Conservation (phyloP, 1,140 invertebrate species). For the Caerostris extrusa region DNA sequence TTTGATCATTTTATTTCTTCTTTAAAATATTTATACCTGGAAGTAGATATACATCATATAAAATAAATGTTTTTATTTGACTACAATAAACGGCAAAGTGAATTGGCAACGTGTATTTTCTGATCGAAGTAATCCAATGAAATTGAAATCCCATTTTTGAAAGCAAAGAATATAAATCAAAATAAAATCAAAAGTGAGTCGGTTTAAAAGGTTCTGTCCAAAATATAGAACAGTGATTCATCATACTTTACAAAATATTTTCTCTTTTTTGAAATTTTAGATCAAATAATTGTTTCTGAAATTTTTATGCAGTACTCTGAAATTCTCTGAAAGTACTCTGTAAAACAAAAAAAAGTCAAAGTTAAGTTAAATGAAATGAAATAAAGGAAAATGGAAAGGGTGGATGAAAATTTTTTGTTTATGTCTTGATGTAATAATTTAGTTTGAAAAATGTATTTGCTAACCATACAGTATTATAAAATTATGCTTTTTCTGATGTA, state of each 20-base stretch:
- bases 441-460: too few relatives aligned
- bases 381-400: not conserved
- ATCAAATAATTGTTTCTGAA: not conserved
- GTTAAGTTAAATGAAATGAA: not conserved
- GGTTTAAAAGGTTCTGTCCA: conserved; percentile 9
- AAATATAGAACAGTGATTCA: conserved; percentile 11
- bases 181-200: not conserved
- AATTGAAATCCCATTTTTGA: not conserved
- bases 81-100: not conserved
- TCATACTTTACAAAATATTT: not conserved
- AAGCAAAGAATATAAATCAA: not conserved
- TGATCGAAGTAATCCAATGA: not conserved
- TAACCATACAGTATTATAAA: too few relatives aligned
- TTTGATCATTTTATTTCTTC: too few relatives aligned
- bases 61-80: conserved; percentile 8
- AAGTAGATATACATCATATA: too few relatives aligned
- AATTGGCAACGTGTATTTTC: not conserved
- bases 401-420: not conserved
- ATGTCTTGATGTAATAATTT: too few relatives aligned
- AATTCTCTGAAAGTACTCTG: not conserved
- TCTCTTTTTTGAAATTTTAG: not conserved
- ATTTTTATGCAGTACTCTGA: not conserved
- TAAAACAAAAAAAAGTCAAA: not conserved
- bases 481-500: too few relatives aligned
- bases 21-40: too few relatives aligned